Conservation (phyloP, 2,888 invertebrate genomes). For the Caenorhabditis panamensis region DNA sequence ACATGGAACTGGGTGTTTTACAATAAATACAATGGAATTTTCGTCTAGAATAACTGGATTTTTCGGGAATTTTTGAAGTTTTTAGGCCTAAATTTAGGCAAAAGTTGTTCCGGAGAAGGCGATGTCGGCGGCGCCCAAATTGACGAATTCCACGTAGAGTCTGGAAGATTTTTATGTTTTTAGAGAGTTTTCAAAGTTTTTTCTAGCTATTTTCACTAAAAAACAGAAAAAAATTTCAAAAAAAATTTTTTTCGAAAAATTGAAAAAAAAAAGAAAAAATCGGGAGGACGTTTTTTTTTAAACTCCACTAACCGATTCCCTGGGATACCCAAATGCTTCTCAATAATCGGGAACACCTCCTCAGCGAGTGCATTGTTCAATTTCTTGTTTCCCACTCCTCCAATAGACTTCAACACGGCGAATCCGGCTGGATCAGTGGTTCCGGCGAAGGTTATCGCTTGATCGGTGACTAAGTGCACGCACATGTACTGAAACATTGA, state of each 20-base stretch:
- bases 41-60: too few species aligned
- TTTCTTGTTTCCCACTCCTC: slow-evolving; percentile 62
- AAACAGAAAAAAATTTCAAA: background rate
- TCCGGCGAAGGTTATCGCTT: slow-evolving; percentile 67
- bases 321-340: slow-evolving; percentile 66
- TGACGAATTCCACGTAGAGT: slow-evolving; percentile 71
- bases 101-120: slow-evolving; percentile 70
- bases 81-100: slow-evolving; percentile 43
- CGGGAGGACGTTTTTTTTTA: background rate
- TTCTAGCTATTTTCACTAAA: background rate
- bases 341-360: slow-evolving; percentile 66
- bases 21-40: slow-evolving; percentile 9
- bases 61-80: background rate
- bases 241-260: background rate
- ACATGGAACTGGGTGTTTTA: background rate
- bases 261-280: too few species aligned
- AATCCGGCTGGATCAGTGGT: slow-evolving; percentile 65
- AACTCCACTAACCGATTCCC: slow-evolving; percentile 58
- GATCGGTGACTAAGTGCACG: slow-evolving; percentile 66
- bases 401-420: slow-evolving; percentile 68
- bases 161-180: slow-evolving; percentile 39
- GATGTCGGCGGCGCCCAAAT: slow-evolving; percentile 64
- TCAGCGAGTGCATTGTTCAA: slow-evolving; percentile 62
- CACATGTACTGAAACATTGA: slow-evolving; percentile 74
- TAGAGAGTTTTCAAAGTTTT: background rate